These are phyloP conservation scores for Slavum lentiscoides DNA, from an alignment of 2,888 invertebrate species.

Conservation along the genomic window DNA sequence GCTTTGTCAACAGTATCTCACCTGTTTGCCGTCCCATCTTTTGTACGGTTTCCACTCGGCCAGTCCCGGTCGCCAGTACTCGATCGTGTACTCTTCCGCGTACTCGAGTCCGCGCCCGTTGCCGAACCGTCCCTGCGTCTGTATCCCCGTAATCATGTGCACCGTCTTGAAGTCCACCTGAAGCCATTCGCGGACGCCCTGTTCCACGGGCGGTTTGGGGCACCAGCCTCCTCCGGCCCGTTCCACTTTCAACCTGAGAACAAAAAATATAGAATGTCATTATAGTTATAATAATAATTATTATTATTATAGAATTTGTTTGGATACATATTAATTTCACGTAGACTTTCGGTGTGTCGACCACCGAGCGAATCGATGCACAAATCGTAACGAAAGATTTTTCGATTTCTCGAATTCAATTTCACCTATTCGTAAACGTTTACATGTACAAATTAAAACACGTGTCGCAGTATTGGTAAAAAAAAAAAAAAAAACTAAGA, in stretches of 20 bases:
- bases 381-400: no score
- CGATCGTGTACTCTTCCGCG: slow-evolving; percentile 71
- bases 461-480: no score
- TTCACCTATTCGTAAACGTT: no score
- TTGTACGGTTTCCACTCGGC: slow-evolving; percentile 69
- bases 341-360: no score
- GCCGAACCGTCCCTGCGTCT: slow-evolving; percentile 78
- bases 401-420: no score
- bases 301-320: no score
- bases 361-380: no score
- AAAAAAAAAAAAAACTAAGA: no score
- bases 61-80: slow-evolving; percentile 70
- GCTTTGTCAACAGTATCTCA: slow-evolving; percentile 57
- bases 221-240: slow-evolving; percentile 78
- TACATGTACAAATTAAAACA: no score
- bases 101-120: slow-evolving; percentile 76
- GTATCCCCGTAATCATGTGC: slow-evolving; percentile 71
- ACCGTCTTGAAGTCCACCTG: slow-evolving; percentile 68
- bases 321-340: no score
- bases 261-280: no score
- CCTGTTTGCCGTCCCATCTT: slow-evolving; percentile 70
- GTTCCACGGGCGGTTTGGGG: slow-evolving; percentile 69
- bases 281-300: no score
- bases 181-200: slow-evolving; percentile 70
- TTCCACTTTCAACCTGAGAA: slow-evolving; percentile 69